A percentile compares a stretch with the other conserved stretches of the same genome.
phyloP scores from a whole-genome alignment of 2,113 vertebrate species.

The Turdus rufiventris region DNA sequence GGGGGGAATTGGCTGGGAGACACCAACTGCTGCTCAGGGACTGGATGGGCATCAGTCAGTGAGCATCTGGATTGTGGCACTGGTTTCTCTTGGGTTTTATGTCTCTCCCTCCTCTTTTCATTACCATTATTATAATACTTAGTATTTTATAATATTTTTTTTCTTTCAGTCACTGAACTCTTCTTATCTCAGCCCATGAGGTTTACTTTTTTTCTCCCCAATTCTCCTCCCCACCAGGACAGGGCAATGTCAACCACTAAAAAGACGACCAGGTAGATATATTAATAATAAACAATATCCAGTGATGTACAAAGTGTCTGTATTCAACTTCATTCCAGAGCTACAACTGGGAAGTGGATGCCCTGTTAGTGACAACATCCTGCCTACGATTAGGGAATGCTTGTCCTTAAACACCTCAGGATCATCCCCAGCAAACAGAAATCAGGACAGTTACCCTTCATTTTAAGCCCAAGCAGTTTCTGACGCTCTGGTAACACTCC shows the following conservation, averaged over 20 bases:
- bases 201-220: neutral
- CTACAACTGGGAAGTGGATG: neutral
- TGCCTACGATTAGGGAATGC: neutral
- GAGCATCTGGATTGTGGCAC: neutral
- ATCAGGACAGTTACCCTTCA: constrained; percentile 83
- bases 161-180: neutral
- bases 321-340: neutral
- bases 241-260: neutral
- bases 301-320: neutral
- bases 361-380: neutral
- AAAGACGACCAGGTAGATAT: neutral
- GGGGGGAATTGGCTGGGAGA: neutral
- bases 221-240: neutral
- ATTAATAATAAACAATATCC: neutral
- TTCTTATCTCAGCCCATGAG: neutral
- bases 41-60: neutral
- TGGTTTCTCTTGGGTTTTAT: neutral
- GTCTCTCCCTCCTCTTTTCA: neutral
- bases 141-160: neutral
- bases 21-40: neutral
- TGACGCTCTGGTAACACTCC: constrained; percentile 96
- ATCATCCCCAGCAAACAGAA: neutral
- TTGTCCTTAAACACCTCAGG: neutral
- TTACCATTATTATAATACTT: neutral
- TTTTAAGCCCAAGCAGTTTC: constrained; percentile 93